These are phyloP conservation scores for Eleutherodactylus coqui DNA, from an alignment of 2,797 vertebrate genomes.

Conservation along the genomic window DNA sequence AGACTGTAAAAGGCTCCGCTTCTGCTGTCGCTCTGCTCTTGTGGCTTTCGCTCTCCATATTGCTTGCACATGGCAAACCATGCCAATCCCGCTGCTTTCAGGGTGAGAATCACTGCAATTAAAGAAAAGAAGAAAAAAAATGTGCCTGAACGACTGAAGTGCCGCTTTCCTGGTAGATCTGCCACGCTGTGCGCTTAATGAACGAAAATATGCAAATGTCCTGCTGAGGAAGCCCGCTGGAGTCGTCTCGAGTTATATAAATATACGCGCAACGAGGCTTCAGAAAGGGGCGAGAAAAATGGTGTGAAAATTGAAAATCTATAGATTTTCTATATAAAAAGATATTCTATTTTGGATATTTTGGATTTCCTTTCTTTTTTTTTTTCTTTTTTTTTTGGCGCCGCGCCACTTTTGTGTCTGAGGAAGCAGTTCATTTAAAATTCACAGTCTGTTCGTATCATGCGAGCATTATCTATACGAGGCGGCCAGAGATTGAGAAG, in stretches of 20 bases:
- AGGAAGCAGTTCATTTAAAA: not conserved
- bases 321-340: no score
- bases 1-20: not conserved
- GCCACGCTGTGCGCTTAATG: not conserved
- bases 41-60: not conserved
- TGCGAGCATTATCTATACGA: not conserved
- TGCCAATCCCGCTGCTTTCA: not conserved
- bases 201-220: not conserved
- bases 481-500: no score
- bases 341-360: no score
- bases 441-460: not conserved
- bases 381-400: not conserved
- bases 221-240: not conserved
- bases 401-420: not conserved
- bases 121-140: not conserved
- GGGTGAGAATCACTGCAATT: constrained; percentile 25
- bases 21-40: constrained; percentile 1
- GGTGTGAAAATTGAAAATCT: no score
- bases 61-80: not conserved
- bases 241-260: not conserved
- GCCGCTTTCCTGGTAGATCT: constrained; percentile 4
- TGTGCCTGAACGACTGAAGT: no score
- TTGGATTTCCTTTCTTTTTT: no score
- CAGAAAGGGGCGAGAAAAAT: not conserved
- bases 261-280: not conserved